These are phyloP conservation scores for Anneissia japonica DNA, from an alignment of 35 echinoderm and acorn worm genomes.

Conservation along the genomic window DNA sequence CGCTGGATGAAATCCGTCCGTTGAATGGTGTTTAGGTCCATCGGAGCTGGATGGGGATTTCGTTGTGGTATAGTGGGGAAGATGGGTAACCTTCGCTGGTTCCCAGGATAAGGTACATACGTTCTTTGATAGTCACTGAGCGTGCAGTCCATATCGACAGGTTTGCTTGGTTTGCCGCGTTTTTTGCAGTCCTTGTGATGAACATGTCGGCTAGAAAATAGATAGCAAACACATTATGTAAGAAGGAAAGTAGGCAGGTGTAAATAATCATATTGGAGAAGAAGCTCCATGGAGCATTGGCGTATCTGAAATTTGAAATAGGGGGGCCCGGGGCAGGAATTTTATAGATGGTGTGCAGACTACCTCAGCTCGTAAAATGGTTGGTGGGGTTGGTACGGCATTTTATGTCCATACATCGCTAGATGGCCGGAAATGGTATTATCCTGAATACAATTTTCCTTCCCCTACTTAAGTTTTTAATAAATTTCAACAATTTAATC, in stretches of 20 bases:
- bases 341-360: too few species aligned
- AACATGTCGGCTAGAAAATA: slow-evolving; percentile 21
- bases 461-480: too few species aligned
- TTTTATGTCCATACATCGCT: too few species aligned
- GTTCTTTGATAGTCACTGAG: slow-evolving; percentile 71
- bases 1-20: slow-evolving; percentile 53
- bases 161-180: background rate
- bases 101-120: slow-evolving; percentile 22
- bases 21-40: slow-evolving; percentile 70
- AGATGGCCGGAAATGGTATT: too few species aligned
- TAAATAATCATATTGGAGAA: background rate
- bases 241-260: background rate
- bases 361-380: too few species aligned
- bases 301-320: too few species aligned
- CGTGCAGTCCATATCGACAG: slow-evolving; percentile 21
- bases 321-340: too few species aligned
- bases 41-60: slow-evolving; percentile 66
- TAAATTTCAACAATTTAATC: too few species aligned
- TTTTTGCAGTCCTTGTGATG: slow-evolving; percentile 63
- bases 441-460: too few species aligned
- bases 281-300: too few species aligned
- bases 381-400: too few species aligned
- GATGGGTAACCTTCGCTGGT: slow-evolving; percentile 42
- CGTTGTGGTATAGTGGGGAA: slow-evolving; percentile 73
- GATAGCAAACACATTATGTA: background rate